Percentiles rank a stretch among this genome's conserved stretches.
Evolutionary conservation across 2,113 vertebrate genomes (phyloP).

Genomic region (Gorsachius goisagi): DNA sequence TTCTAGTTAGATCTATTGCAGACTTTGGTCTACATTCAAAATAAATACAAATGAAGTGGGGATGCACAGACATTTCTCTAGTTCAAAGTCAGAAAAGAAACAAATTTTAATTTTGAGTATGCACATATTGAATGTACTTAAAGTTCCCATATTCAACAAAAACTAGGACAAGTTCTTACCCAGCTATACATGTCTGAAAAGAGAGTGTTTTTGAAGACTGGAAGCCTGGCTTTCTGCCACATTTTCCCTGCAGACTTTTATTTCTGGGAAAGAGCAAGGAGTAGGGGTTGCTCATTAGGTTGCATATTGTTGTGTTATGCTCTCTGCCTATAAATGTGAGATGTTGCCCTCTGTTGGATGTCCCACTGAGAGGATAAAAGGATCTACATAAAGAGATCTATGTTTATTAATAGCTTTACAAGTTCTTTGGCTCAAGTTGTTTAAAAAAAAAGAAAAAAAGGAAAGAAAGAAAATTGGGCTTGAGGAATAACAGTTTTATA

Average conservation of each 20-base stretch:
- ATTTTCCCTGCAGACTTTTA: neutral
- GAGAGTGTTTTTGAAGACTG: neutral
- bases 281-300: neutral
- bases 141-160: neutral
- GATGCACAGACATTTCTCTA: neutral
- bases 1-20: neutral
- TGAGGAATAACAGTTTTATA: neutral
- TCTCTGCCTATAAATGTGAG: neutral
- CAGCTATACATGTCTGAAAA: neutral
- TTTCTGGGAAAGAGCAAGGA: conserved; percentile 3
- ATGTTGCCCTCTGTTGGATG: conserved; percentile 15
- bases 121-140: neutral
- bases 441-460: neutral
- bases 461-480: neutral
- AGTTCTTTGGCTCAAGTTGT: neutral
- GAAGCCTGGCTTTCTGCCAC: conserved; percentile 13
- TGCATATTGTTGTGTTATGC: neutral
- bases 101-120: neutral
- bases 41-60: neutral
- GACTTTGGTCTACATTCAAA: neutral
- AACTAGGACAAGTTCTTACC: neutral
- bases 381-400: neutral
- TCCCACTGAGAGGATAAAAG: conserved; percentile 33
- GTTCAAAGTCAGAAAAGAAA: neutral
- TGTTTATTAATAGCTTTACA: conserved; percentile 28